Conservation (phyloP, 2,888 invertebrate species). For the Drosophila demipolita region DNA sequence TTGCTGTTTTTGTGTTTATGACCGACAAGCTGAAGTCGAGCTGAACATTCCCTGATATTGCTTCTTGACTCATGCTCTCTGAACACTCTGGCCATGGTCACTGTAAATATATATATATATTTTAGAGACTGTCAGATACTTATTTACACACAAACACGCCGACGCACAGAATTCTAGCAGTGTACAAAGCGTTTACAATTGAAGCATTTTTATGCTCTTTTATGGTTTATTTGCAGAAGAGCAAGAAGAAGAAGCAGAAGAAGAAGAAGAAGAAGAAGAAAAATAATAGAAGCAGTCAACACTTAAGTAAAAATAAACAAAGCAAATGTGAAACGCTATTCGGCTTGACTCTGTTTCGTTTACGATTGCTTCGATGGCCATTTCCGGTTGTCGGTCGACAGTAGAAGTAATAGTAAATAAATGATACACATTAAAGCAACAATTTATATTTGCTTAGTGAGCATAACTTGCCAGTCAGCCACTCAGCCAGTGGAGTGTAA, state of each 20-base stretch:
- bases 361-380: constrained; percentile 43
- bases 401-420: constrained; percentile 56
- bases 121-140: constrained; percentile 43
- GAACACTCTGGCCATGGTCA: constrained; percentile 21
- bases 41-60: constrained; percentile 33
- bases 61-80: constrained; percentile 28
- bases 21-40: constrained; percentile 62
- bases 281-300: constrained; percentile 45
- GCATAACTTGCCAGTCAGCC: constrained; percentile 35
- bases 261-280: background rate
- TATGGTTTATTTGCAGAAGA: constrained; percentile 69
- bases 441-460: constrained; percentile 63
- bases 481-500: constrained; percentile 50
- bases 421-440: constrained; percentile 45
- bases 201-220: constrained; percentile 78
- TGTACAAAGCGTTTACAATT: constrained; percentile 69
- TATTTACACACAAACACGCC: constrained; percentile 24
- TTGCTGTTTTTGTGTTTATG: constrained; percentile 45
- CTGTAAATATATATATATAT: constrained; percentile 53
- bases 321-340: constrained; percentile 30
- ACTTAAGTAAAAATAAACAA: constrained; percentile 75
- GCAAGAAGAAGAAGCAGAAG: background rate
- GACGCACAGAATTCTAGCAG: constrained; percentile 52
- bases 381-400: constrained; percentile 48
- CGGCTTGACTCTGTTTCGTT: constrained; percentile 13